Percentiles rank a stretch among this genome's conserved stretches.
These are phyloP conservation scores for Axea sp. DNA, from an alignment of 2,888 invertebrate genomes.

Conservation along the genomic window DNA sequence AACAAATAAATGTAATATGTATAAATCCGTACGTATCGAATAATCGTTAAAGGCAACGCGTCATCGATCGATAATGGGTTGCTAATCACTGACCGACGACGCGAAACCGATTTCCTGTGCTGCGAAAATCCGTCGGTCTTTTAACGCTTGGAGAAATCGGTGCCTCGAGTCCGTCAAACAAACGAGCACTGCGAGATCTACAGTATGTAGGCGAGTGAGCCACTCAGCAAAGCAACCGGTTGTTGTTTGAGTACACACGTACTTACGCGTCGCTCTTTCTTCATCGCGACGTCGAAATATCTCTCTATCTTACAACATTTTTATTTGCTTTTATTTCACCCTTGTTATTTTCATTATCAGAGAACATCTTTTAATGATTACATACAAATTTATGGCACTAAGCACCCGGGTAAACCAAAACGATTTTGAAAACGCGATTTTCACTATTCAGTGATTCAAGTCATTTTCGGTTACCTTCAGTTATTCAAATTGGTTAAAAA, in stretches of 20 bases:
- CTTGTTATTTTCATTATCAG: conserved; percentile 29
- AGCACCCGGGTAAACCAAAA: too few species aligned
- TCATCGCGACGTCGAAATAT: conserved; percentile 47
- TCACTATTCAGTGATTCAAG: too few species aligned
- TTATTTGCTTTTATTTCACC: conserved; percentile 23
- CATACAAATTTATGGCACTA: too few species aligned
- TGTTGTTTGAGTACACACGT: conserved; percentile 55
- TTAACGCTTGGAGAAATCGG: conserved; percentile 37
- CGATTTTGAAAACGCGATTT: too few species aligned
- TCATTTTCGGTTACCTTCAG: too few species aligned
- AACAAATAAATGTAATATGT: too few species aligned
- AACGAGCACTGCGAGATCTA: conserved; percentile 50
- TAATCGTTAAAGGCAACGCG: conserved; percentile 6
- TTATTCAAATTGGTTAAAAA: too few species aligned
- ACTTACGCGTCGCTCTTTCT: conserved; percentile 51
- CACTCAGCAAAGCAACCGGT: conserved; percentile 62
- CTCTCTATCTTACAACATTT: conserved; percentile 52
- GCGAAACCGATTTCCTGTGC: conserved; percentile 19
- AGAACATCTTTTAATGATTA: conserved; percentile 16
- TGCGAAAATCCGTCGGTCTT: conserved; percentile 33
- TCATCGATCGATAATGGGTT: conserved; percentile 7
- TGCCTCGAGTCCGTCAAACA: conserved; percentile 32
- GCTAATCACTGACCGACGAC: conserved; percentile 1
- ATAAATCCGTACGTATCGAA: too few species aligned
- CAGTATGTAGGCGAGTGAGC: conserved; percentile 58